phyloP scores from a whole-genome alignment of 2,888 invertebrate species.

The Acanthoscelides obtectus region DNA sequence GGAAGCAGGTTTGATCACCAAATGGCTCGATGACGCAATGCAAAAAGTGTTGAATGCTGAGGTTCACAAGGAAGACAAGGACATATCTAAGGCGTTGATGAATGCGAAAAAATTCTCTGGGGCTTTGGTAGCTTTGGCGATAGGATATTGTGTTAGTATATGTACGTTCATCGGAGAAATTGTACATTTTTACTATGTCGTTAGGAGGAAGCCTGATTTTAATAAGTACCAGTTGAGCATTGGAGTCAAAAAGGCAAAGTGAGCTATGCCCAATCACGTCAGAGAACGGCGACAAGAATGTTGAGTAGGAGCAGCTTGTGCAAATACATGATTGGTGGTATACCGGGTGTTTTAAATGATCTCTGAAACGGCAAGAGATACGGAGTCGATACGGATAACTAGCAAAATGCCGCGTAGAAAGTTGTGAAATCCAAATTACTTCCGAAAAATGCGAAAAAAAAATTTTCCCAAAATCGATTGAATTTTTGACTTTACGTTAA shows the following conservation, averaged over 20 bases:
- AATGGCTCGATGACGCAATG: constrained; percentile 76
- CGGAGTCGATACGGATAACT: too few species aligned
- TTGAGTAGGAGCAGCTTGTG: too few species aligned
- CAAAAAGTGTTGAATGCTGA: constrained; percentile 55
- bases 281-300: too few species aligned
- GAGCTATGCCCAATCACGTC: too few species aligned
- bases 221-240: constrained; percentile 58
- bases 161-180: constrained; percentile 58
- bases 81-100: constrained; percentile 66
- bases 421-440: too few species aligned
- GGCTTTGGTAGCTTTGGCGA: constrained; percentile 65
- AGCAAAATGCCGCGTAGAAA: too few species aligned
- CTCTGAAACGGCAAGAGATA: too few species aligned
- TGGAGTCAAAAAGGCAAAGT: constrained; percentile 5
- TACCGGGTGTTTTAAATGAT: too few species aligned
- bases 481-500: too few species aligned
- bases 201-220: constrained; percentile 63
- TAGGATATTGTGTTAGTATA: constrained; percentile 62
- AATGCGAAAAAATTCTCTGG: constrained; percentile 74
- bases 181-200: constrained; percentile 62
- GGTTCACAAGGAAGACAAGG: constrained; percentile 41
- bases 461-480: too few species aligned
- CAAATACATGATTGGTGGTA: too few species aligned
- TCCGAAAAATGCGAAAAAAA: too few species aligned
- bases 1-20: constrained; percentile 72